Evolutionary conservation across 2,113 vertebrate species (phyloP).

Genomic region (Apistogramma diplotaenia): DNA sequence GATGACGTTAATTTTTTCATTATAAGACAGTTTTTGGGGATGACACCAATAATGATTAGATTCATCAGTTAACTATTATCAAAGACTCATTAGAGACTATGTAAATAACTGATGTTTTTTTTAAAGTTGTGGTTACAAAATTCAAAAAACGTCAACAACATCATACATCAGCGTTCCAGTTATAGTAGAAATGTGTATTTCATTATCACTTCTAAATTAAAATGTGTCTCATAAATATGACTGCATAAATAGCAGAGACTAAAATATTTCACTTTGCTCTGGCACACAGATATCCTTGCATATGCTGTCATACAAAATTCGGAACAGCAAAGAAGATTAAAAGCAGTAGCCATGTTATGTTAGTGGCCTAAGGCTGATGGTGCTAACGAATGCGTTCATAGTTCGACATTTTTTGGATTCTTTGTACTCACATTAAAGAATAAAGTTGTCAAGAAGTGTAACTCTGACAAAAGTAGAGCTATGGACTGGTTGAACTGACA

Average conservation of each 20-base stretch:
- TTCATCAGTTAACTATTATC: not conserved
- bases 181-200: not conserved
- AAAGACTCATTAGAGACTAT: not conserved
- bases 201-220: not conserved
- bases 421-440: not conserved
- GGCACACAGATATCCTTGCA: not conserved
- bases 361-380: not conserved
- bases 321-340: not conserved
- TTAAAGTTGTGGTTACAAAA: constrained; percentile 2
- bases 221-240: constrained; percentile 10
- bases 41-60: not conserved
- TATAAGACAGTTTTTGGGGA: not conserved
- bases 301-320: not conserved
- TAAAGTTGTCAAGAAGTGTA: not conserved
- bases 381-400: not conserved
- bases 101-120: not conserved
- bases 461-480: not conserved
- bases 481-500: not conserved
- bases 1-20: constrained; percentile 1
- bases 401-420: not conserved
- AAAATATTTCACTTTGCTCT: not conserved
- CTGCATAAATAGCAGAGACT: not conserved
- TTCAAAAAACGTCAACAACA: constrained; percentile 2
- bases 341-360: not conserved
- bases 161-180: not conserved